These are phyloP conservation scores for Microctenopoma stevenorrisi DNA, from an alignment of 2,797 vertebrate genomes.

Conservation along the genomic window DNA sequence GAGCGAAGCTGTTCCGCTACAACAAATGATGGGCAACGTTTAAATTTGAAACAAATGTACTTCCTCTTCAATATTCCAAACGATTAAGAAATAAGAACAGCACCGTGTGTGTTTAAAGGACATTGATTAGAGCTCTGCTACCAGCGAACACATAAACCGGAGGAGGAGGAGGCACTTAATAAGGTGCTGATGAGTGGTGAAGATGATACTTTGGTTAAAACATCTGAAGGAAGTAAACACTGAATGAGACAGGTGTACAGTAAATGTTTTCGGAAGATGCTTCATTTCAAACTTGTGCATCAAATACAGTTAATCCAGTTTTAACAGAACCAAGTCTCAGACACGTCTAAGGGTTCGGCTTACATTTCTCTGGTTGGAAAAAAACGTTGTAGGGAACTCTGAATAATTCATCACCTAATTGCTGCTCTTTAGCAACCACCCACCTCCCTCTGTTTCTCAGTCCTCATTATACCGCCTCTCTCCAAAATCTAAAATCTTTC, in stretches of 20 bases:
- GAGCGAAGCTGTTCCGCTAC: constrained; percentile 48
- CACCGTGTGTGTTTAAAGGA: constrained; percentile 63
- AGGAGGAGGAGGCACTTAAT: constrained; percentile 78
- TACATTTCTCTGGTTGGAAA: constrained; percentile 65
- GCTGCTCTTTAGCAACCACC: constrained; percentile 80
- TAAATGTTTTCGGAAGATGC: constrained; percentile 37
- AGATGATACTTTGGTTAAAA: constrained; percentile 70
- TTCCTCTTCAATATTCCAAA: constrained; percentile 22
- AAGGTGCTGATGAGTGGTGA: constrained; percentile 50
- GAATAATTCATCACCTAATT: constrained; percentile 84
- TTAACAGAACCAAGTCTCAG: constrained; percentile 47
- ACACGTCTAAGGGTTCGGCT: constrained; percentile 52
- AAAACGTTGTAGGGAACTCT: constrained; percentile 66
- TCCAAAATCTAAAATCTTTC: constrained; percentile 69
- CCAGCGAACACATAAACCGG: constrained; percentile 55
- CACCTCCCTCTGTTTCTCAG: constrained; percentile 56
- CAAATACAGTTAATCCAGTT: constrained; percentile 49
- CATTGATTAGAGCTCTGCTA: constrained; percentile 59
- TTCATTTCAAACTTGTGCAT: constrained; percentile 57
- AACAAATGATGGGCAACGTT: constrained; percentile 31
- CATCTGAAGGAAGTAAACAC: constrained; percentile 22
- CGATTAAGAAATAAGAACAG: constrained; percentile 60
- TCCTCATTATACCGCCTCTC: constrained; percentile 56
- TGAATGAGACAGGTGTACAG: constrained; percentile 17
- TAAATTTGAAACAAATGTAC: constrained; percentile 7